Evolutionary conservation across 1,140 invertebrate genomes (phyloP).

Genomic region (Globodera ellingtonae): DNA sequence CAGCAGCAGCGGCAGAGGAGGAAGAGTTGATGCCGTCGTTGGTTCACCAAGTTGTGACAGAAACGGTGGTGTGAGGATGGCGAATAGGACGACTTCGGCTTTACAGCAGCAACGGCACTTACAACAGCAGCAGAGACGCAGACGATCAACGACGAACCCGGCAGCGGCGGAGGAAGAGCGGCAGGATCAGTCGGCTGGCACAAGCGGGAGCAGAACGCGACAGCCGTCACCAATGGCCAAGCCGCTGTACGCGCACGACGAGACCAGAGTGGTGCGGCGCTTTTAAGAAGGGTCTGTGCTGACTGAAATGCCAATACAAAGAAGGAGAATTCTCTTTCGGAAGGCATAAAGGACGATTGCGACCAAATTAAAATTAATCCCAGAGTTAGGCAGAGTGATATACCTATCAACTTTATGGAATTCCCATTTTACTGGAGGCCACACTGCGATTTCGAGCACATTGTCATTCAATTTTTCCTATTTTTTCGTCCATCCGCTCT

Average conservation of each 20-base stretch:
- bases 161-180: neutral
- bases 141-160: neutral
- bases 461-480: too few species aligned
- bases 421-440: too few species aligned
- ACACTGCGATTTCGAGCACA: too few species aligned
- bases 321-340: too few species aligned
- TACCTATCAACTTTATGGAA: too few species aligned
- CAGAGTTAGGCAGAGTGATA: too few species aligned
- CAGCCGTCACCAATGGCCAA: slow-evolving; percentile 3
- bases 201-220: neutral
- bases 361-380: neutral
- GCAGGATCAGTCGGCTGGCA: neutral
- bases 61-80: neutral
- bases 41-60: neutral
- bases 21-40: neutral
- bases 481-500: too few species aligned
- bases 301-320: too few species aligned
- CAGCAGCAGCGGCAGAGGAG: neutral
- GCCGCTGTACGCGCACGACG: slow-evolving; percentile 19
- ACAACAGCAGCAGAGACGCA: slow-evolving; percentile 10
- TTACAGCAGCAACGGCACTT: neutral
- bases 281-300: neutral
- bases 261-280: slow-evolving; percentile 4
- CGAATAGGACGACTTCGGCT: neutral
- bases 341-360: too few species aligned